phyloP scores from a whole-genome alignment of 2,797 vertebrate genomes.

The Protonibea diacanthus region DNA sequence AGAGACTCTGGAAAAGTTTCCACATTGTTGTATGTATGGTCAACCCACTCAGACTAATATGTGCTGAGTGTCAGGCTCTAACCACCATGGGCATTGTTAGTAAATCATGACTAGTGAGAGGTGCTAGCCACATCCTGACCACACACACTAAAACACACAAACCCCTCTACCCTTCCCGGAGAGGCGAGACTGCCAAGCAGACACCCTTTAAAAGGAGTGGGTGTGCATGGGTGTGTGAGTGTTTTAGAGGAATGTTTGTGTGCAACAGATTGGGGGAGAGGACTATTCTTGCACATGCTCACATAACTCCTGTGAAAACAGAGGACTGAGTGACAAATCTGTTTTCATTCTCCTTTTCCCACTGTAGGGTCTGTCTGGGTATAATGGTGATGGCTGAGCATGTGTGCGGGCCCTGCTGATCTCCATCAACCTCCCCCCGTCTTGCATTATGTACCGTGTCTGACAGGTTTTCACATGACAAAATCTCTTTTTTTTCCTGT shows the following conservation, averaged over 20 bases:
- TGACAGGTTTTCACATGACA: slow-evolving; percentile 8
- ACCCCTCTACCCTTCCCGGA: slow-evolving; percentile 62
- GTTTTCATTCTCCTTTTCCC: slow-evolving; percentile 68
- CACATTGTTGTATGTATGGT: slow-evolving; percentile 40
- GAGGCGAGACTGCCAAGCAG: slow-evolving; percentile 44
- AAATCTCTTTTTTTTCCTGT: slow-evolving; percentile 20
- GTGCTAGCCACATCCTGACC: slow-evolving; percentile 79
- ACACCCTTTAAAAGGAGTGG: slow-evolving; percentile 57
- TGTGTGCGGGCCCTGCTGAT: slow-evolving; percentile 9
- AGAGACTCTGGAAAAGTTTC: slow-evolving; percentile 40
- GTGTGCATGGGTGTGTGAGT: slow-evolving; percentile 50
- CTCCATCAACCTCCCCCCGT: neutral
- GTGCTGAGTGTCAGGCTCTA: slow-evolving; percentile 69
- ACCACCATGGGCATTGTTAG: slow-evolving; percentile 73
- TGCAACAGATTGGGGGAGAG: slow-evolving; percentile 47
- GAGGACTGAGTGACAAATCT: slow-evolving; percentile 67
- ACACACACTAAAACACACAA: slow-evolving; percentile 77
- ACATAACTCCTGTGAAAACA: slow-evolving; percentile 73
- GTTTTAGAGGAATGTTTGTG: slow-evolving; percentile 64
- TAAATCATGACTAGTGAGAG: slow-evolving; percentile 75
- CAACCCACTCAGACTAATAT: slow-evolving; percentile 59
- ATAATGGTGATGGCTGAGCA: slow-evolving; percentile 39
- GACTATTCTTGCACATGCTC: slow-evolving; percentile 65
- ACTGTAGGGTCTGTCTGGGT: slow-evolving; percentile 34
- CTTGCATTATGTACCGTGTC: neutral